phyloP scores from a whole-genome alignment of 1,140 invertebrate genomes.

The Trachymyrmex septentrionalis region DNA sequence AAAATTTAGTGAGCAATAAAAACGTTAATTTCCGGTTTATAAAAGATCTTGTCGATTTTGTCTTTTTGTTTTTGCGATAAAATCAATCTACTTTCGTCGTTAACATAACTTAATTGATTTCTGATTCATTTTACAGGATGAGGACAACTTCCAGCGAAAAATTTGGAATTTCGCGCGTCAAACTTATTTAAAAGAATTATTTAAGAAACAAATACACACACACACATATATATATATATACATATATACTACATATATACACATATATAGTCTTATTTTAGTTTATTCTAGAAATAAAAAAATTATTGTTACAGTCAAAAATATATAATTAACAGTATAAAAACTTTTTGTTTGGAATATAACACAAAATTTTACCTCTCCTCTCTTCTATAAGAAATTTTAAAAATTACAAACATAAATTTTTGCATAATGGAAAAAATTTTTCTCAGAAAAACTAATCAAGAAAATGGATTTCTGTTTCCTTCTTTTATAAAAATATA shows the following conservation, averaged over 20 bases:
- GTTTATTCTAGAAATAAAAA: no score
- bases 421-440: not conserved
- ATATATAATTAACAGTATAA: not conserved
- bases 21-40: conserved; percentile 3
- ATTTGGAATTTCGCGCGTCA: not conserved
- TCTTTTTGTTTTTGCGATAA: not conserved
- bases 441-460: not conserved
- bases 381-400: no score
- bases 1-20: not conserved
- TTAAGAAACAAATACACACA: no score
- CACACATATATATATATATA: no score
- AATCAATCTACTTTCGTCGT: not conserved
- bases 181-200: conserved; percentile 1
- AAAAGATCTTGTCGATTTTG: not conserved
- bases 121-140: not conserved
- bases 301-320: not conserved
- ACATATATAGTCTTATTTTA: no score
- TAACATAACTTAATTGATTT: conserved; percentile 39
- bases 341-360: not conserved
- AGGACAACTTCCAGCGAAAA: conserved; percentile 4
- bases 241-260: no score
- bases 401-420: not conserved
- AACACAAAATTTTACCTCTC: not conserved
- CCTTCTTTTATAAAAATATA: not conserved
- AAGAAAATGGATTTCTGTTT: not conserved